These are phyloP conservation scores for Alca torda DNA, from an alignment of 2,797 vertebrate species.

Conservation along the genomic window DNA sequence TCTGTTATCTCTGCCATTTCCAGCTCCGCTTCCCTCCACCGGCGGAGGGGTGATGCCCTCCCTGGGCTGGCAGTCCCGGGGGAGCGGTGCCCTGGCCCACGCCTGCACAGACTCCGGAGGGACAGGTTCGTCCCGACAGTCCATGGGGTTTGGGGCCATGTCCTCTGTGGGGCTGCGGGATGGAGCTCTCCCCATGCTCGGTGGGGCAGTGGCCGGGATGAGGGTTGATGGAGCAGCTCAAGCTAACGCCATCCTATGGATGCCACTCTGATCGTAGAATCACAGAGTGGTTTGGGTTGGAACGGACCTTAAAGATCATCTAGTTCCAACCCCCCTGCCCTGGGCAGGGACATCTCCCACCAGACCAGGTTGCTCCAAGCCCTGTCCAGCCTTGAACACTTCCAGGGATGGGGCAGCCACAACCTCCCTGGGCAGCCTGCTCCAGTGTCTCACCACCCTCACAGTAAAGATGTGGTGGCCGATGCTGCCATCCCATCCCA, in stretches of 20 bases:
- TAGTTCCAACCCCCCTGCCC: too few species aligned
- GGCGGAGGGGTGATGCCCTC: not conserved
- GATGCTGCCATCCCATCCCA: not conserved
- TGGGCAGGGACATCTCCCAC: too few species aligned
- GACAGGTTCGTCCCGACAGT: accelerated
- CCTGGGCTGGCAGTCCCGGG: not conserved
- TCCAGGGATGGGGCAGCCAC: too few species aligned
- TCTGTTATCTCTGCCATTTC: constrained; percentile 5
- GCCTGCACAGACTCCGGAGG: accelerated
- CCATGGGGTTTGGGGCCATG: too few species aligned
- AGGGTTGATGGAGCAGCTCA: not conserved
- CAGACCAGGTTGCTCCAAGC: too few species aligned
- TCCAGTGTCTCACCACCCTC: too few species aligned
- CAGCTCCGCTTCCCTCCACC: constrained; percentile 20
- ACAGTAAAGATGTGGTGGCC: too few species aligned
- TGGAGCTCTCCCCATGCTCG: accelerated
- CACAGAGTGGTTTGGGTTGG: too few species aligned
- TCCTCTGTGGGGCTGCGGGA: not conserved
- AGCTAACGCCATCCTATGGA: not conserved
- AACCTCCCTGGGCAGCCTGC: too few species aligned
- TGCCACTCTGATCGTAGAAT: not conserved
- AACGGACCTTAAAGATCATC: too few species aligned
- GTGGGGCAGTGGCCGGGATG: not conserved
- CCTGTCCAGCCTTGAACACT: too few species aligned
- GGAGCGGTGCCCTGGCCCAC: not conserved